Evolutionary conservation across 2,797 vertebrate species (phyloP).

Genomic region (Gorsachius magnificus): DNA sequence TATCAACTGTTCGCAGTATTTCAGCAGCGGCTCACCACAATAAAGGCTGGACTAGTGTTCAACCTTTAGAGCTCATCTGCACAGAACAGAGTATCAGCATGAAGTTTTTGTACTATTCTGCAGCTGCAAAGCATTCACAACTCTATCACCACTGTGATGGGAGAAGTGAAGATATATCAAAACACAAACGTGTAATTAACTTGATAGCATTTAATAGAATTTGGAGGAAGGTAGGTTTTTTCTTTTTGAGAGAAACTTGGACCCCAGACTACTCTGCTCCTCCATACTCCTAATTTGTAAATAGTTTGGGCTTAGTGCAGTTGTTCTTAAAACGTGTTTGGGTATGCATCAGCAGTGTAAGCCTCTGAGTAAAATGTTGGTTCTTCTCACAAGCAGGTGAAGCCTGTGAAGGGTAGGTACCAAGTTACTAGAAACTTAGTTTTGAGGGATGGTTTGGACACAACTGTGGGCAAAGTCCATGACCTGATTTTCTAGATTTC

Average conservation of each 20-base stretch:
- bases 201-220: neutral
- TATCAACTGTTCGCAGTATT: neutral
- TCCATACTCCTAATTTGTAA: neutral
- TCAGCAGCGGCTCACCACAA: neutral
- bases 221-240: neutral
- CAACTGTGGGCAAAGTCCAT: neutral
- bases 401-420: neutral
- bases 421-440: neutral
- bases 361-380: neutral
- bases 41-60: neutral
- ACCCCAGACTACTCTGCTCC: neutral
- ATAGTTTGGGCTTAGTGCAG: neutral
- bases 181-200: neutral
- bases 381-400: neutral
- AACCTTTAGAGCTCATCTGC: neutral
- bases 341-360: neutral
- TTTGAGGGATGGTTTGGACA: neutral
- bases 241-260: neutral
- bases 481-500: neutral
- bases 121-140: neutral
- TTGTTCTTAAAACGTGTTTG: neutral
- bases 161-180: neutral
- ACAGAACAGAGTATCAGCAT: neutral
- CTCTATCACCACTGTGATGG: neutral
- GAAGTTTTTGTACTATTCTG: neutral